Percentiles rank a stretch among this genome's conserved stretches.
phyloP scores from a whole-genome alignment of 2,888 invertebrate genomes.

The Tetragnatha montana region DNA sequence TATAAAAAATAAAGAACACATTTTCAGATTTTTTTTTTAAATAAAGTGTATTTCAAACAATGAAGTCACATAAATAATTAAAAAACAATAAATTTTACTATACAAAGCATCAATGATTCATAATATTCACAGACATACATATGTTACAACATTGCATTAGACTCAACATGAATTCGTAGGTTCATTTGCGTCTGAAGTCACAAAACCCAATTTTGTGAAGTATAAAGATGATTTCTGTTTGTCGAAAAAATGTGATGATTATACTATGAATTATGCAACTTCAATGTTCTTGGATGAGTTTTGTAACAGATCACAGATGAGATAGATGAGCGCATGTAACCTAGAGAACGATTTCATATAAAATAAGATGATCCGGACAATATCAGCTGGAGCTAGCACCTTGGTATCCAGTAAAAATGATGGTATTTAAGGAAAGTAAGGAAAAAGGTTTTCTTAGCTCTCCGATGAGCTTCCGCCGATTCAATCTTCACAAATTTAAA shows the following conservation, averaged over 20 bases:
- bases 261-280: neutral
- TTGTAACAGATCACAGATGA: neutral
- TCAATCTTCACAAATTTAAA: too few species aligned
- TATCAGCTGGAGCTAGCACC: neutral
- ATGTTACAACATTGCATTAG: neutral
- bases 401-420: neutral
- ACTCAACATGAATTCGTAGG: neutral
- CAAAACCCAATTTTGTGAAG: neutral
- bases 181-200: neutral
- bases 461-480: too few species aligned
- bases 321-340: neutral
- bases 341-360: neutral
- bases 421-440: neutral
- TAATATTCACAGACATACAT: neutral
- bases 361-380: neutral
- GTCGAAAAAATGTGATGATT: neutral
- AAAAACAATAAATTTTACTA: slow-evolving; percentile 10
- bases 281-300: neutral
- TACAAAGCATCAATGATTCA: slow-evolving; percentile 4
- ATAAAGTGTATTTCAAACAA: neutral
- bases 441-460: neutral
- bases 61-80: slow-evolving; percentile 25
- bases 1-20: neutral
- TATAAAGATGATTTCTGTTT: neutral
- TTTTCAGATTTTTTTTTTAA: too few species aligned